Evolutionary conservation across 2,888 invertebrate genomes (phyloP).

Genomic region (Hypomecis atomaria): DNA sequence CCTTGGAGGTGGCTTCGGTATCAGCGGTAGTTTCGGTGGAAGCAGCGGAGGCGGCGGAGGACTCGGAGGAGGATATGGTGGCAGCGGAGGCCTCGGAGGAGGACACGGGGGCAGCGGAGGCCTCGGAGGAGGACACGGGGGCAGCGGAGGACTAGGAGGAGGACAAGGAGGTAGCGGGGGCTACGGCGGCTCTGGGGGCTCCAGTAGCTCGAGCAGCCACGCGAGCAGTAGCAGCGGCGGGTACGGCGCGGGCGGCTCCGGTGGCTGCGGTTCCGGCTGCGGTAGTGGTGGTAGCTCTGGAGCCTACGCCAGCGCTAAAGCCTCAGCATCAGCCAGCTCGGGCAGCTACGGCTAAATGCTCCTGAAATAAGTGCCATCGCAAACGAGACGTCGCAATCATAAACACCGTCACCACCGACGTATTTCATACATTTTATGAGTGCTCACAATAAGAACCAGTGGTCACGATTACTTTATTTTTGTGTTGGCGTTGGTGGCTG

Average conservation of each 20-base stretch:
- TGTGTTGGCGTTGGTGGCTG: too few relatives aligned
- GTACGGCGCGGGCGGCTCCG: slow-evolving; percentile 21
- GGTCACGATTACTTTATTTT: not conserved
- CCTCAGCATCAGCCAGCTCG: slow-evolving; percentile 61
- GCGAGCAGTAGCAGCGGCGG: slow-evolving; percentile 17
- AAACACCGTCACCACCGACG: too few relatives aligned
- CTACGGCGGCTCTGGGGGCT: slow-evolving; percentile 21
- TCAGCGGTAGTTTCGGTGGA: slow-evolving; percentile 29
- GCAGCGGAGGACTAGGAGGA: slow-evolving; percentile 36
- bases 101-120: slow-evolving; percentile 44
- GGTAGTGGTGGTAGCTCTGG: slow-evolving; percentile 50
- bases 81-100: slow-evolving; percentile 40
- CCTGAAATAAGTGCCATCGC: too few relatives aligned
- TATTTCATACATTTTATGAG: too few relatives aligned
- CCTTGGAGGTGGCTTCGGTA: slow-evolving; percentile 11
- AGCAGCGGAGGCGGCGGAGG: slow-evolving; percentile 39
- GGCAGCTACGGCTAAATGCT: slow-evolving; percentile 60
- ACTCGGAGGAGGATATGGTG: slow-evolving; percentile 36
- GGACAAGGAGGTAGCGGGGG: slow-evolving; percentile 43
- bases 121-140: slow-evolving; percentile 46
- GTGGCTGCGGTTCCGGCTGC: slow-evolving; percentile 35
- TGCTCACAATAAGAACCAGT: not conserved
- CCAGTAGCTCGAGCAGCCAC: slow-evolving; percentile 13
- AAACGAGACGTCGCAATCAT: too few relatives aligned
- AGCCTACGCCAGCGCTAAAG: slow-evolving; percentile 63